Evolutionary conservation across 2,113 vertebrate genomes (phyloP).

Genomic region (Pterophyllum scalare): DNA sequence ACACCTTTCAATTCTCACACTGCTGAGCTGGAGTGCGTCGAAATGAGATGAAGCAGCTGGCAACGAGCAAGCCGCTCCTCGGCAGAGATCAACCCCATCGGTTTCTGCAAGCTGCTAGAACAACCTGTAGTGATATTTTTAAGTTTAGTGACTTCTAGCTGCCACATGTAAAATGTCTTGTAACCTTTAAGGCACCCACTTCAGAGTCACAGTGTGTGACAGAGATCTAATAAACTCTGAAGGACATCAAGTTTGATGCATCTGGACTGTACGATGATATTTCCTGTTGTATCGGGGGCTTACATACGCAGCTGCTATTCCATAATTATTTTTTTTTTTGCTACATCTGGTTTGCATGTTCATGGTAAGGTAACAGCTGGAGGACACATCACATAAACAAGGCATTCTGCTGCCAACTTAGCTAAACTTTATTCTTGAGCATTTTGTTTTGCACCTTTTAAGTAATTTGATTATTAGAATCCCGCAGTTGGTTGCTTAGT

Average conservation of each 20-base stretch:
- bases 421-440: too few relatives aligned
- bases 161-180: neutral
- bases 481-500: too few relatives aligned
- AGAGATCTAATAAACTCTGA: neutral
- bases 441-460: too few relatives aligned
- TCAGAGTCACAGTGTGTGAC: neutral
- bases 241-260: neutral
- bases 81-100: neutral
- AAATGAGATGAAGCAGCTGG: neutral
- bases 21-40: neutral
- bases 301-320: too few relatives aligned
- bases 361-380: too few relatives aligned
- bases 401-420: too few relatives aligned
- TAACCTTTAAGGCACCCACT: neutral
- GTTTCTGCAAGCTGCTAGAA: neutral
- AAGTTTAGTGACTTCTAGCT: neutral
- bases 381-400: too few relatives aligned
- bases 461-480: too few relatives aligned
- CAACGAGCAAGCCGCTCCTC: neutral
- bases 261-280: neutral
- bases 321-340: too few relatives aligned
- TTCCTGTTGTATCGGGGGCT: neutral
- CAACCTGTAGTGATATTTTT: conserved; percentile 1
- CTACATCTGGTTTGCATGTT: too few relatives aligned
- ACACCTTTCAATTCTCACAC: neutral